Base-by-base conservation (phyloP, 2,888 invertebrate genomes). In the Lasioglossum leucozonium region DNA sequence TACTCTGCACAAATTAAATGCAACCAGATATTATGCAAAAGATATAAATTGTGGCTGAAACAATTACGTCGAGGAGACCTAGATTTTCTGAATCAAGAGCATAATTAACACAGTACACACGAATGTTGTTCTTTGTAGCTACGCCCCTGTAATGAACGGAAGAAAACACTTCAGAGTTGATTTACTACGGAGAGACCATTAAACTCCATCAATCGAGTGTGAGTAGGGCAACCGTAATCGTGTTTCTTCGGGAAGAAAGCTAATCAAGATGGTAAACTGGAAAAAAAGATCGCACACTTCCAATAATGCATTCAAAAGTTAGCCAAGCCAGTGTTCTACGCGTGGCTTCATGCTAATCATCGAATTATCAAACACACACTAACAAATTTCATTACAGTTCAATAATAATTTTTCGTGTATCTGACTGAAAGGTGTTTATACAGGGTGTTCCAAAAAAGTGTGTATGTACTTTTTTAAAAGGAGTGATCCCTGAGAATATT, bases 171-270 rank as follows among this genome's bases (percentile, higher is more conserved):
- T 69, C 4, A 13, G 55, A 55, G n/a, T n/a, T n/a, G 69, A 37
- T 40, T 69, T 37, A 40, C 67, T 11, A n/a, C 40, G 40, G 37
- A 11, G n/a, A 69, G 40, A n/a, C 37, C 69, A 69, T 69, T 69
- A 69, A 37, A 40, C 37, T 40, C 69, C 67, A 37, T 67, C 37
- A 67, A 67, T 67, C 67, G 67, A 67, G 34, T 11, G 67, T 67
- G 67, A 37, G 62, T 62, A 62, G 30, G 30, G 62, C 30, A 62
- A 30, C 30, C 30, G 30, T 62, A 62, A 62, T 62, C 62, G 30
- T 2, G 62, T 62, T 62, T 62, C 30, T 62, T 30, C 16, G 30
- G 62, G 16, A 30, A 62, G 30, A 62, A 62, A 51, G 30, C 30
- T 30, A 67, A 67, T 67, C 65, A 37, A 22, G 65, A 22, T 37